Evolutionary conservation across 2,888 invertebrate species (phyloP).

Genomic region (Campoletis raptor): DNA sequence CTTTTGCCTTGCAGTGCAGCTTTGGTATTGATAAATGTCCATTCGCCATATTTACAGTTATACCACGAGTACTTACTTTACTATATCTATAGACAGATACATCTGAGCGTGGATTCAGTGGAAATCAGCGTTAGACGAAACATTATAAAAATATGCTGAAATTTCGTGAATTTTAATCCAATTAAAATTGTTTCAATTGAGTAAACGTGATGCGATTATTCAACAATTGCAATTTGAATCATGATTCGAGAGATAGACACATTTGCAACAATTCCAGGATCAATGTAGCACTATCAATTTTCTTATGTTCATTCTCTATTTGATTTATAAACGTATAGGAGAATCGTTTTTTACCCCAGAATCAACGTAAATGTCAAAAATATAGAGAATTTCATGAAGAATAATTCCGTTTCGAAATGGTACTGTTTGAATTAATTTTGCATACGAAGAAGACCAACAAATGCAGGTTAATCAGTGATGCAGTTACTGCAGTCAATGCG

Average conservation of each 20-base stretch:
- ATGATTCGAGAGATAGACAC: not conserved
- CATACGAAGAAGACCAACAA: too few species aligned
- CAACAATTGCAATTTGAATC: not conserved
- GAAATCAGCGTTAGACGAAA: conserved; percentile 8
- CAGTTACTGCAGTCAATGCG: too few species aligned
- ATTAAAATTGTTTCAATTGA: not conserved
- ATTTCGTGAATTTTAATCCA: not conserved
- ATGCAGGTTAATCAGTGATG: too few species aligned
- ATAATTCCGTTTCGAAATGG: too few species aligned
- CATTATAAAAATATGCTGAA: not conserved
- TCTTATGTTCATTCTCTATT: not conserved
- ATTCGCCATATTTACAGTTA: conserved; percentile 48
- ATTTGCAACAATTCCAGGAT: not conserved
- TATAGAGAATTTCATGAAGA: too few species aligned
- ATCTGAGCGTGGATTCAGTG: not conserved
- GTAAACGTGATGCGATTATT: not conserved
- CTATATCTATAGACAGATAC: not conserved
- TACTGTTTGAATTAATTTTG: too few species aligned
- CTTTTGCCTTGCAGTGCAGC: conserved; percentile 24
- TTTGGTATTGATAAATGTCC: conserved; percentile 41
- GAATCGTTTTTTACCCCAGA: too few species aligned
- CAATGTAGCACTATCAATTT: not conserved
- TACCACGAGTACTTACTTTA: conserved; percentile 26
- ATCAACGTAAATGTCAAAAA: too few species aligned
- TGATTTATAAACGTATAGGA: not conserved